These are phyloP conservation scores for Phylloscopus trochiloides DNA, from an alignment of 2,113 vertebrate genomes.

Conservation along the genomic window DNA sequence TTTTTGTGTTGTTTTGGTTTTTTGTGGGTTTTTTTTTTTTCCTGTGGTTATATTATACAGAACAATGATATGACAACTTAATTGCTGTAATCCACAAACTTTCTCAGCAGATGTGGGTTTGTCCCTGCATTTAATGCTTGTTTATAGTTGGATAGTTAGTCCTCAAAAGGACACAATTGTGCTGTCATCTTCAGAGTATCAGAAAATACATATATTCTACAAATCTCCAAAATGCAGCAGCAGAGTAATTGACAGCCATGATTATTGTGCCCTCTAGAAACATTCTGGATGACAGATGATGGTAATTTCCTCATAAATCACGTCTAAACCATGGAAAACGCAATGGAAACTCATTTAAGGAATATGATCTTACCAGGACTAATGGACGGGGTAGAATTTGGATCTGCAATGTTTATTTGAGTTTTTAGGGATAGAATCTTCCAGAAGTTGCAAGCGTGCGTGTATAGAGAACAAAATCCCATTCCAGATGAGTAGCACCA, in stretches of 20 bases:
- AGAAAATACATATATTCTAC: background rate
- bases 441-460: background rate
- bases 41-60: background rate
- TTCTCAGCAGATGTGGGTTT: background rate
- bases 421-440: background rate
- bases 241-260: conserved; percentile 11
- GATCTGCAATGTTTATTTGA: background rate
- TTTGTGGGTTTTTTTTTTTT: background rate
- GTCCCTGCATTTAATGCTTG: background rate
- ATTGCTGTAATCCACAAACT: background rate
- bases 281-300: background rate
- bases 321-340: conserved; percentile 11
- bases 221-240: background rate
- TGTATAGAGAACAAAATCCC: background rate
- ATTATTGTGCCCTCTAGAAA: conserved; percentile 46
- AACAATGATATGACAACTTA: background rate
- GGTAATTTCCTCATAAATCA: conserved; percentile 42
- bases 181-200: background rate
- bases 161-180: background rate
- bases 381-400: background rate
- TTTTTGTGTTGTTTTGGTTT: no score
- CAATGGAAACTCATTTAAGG: background rate
- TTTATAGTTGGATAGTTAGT: background rate
- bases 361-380: background rate
- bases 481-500: background rate